Evolutionary conservation across 2,797 vertebrate species (phyloP).

Genomic region (Macropus fuliginosus): DNA sequence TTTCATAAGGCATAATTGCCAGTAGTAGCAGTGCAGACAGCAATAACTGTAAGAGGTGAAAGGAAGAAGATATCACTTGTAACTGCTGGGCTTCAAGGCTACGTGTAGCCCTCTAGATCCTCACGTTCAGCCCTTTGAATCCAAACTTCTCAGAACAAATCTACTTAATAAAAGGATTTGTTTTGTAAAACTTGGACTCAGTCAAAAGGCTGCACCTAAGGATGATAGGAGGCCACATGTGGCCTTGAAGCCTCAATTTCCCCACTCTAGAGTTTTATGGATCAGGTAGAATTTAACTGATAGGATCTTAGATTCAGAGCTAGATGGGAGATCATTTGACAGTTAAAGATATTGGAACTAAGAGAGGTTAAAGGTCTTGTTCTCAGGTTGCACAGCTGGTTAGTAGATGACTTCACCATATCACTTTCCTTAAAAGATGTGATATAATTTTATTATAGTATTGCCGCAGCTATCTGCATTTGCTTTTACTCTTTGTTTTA

Average conservation of each 20-base stretch:
- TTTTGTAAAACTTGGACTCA: slow-evolving; percentile 24
- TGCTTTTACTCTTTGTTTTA: slow-evolving; percentile 25
- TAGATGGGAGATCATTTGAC: slow-evolving; percentile 41
- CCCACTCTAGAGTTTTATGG: slow-evolving; percentile 14
- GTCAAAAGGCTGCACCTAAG: slow-evolving; percentile 24
- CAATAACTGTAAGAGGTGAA: background rate
- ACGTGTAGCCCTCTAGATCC: too few species aligned
- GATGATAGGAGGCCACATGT: too few species aligned
- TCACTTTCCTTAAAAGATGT: background rate
- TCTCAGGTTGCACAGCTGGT: background rate
- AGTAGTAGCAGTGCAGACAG: background rate
- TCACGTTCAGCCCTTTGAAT: too few species aligned
- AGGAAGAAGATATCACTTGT: slow-evolving; percentile 17
- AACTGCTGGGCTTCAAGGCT: background rate
- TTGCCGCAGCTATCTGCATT: background rate
- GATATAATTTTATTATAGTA: background rate
- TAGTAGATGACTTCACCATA: slow-evolving; percentile 36
- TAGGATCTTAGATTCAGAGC: slow-evolving; percentile 13
- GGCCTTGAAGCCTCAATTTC: too few species aligned
- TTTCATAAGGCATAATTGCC: background rate
- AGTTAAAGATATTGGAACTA: slow-evolving; percentile 39
- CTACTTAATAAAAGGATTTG: background rate
- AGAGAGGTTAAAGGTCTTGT: slow-evolving; percentile 31
- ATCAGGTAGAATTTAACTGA: slow-evolving; percentile 22
- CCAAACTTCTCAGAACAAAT: too few species aligned